These are phyloP conservation scores for Brachyhypopomus occidentalis DNA, from an alignment of 2,113 vertebrate genomes.

Conservation along the genomic window DNA sequence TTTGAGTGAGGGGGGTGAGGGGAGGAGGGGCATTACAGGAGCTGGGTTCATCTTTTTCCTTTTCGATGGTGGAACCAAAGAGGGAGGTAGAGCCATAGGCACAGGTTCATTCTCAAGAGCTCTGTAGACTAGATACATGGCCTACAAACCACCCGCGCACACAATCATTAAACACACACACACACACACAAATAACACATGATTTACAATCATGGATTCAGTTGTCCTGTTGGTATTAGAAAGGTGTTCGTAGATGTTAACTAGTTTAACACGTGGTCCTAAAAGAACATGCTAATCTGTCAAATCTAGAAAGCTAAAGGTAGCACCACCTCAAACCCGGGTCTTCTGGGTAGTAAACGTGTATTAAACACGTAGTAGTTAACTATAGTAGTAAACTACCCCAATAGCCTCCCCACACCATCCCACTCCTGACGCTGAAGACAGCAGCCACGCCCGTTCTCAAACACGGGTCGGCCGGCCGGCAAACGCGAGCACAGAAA, in stretches of 20 bases:
- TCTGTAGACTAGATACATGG: constrained; percentile 98
- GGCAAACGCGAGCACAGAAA: too few species aligned
- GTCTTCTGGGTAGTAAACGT: too few species aligned
- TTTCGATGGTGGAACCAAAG: constrained; percentile 93
- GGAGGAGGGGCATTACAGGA: constrained; percentile 77
- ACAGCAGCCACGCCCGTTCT: too few species aligned
- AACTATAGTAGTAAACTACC: too few species aligned
- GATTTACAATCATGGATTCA: too few species aligned
- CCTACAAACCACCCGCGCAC: constrained; percentile 69
- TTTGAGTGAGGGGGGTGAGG: constrained; percentile 82
- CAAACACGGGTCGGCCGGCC: too few species aligned
- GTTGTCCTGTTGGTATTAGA: neutral
- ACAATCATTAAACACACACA: constrained; percentile 18
- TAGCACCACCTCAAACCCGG: neutral
- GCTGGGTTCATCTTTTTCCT: constrained; percentile 83
- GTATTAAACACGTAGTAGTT: too few species aligned
- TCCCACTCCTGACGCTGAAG: too few species aligned
- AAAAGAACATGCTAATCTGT: neutral
- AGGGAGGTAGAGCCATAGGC: constrained; percentile 91
- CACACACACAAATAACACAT: neutral
- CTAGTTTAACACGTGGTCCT: neutral
- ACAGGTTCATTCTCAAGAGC: constrained; percentile 94
- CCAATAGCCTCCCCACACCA: too few species aligned
- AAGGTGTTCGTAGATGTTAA: too few species aligned
- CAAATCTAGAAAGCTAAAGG: neutral